Evolutionary conservation across 2,888 invertebrate species (phyloP), one percentile per base, ranked within the genome.

Genomic region (Drosophila pegasa): DNA sequence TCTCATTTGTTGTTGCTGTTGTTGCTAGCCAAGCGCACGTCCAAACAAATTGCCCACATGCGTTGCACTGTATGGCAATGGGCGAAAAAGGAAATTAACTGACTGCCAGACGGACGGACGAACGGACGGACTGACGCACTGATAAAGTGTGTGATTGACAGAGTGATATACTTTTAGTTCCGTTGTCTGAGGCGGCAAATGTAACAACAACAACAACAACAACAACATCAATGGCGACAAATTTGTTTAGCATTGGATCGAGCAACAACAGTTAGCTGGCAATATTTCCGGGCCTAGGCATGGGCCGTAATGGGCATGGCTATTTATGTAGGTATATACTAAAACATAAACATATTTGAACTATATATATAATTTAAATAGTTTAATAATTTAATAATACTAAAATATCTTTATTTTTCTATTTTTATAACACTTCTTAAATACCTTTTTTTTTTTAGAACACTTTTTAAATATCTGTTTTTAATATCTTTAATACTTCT

Each of bases 41-140:
- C n/a, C 29, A 25, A 61, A 77, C 77, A 74, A 45, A 59, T 64
- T 37, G 56, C 65, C 75, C 68, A 59, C 51, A 70, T 77, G 35
- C 40, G 38, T 51, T 58, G 22, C 41, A 70, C 20, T 60, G 75
- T 58, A 48, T 43, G 73, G 48, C 64, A 78, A 57, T 70, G 58
- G 65, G 25, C 50, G 37, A 66, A 54, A 59, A 56, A 48, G 51
- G 59, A 69, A 64, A 69, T 69, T 54, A 60, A 47, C 68, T 38
- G 59, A 35, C 35, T 20, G 40, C n/a, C n/a, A n/a, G n/a, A n/a
- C n/a, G n/a, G n/a, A n/a, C n/a, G n/a, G n/a, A n/a, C n/a, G n/a
- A n/a, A n/a, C n/a, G n/a, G 41, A 58, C 40, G 43, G 35, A 40
- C 16, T 33, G 50, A 22, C 48, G 29, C 14, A 48, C 33, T 50